These are phyloP conservation scores for Hypomecis atomaria DNA, from an alignment of 2,888 invertebrate species.

Conservation along the genomic window DNA sequence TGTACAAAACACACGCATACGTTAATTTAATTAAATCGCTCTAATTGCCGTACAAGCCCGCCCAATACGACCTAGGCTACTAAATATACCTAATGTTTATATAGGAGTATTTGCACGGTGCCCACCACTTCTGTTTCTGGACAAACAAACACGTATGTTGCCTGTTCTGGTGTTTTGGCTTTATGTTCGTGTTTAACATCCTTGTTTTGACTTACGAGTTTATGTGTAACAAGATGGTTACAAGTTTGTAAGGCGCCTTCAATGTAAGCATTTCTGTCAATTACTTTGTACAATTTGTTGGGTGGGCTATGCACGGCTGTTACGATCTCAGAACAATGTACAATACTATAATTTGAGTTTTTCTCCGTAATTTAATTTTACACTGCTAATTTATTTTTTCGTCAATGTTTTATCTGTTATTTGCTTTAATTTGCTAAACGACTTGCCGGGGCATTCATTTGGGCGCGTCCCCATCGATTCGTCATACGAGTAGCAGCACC, in stretches of 20 bases:
- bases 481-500: constrained; percentile 51
- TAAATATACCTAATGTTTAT: constrained; percentile 51
- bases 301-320: too few species aligned
- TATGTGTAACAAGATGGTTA: background rate
- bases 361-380: background rate
- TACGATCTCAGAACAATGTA: too few species aligned
- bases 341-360: too few species aligned
- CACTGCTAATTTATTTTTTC: background rate
- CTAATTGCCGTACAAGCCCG: constrained; percentile 24
- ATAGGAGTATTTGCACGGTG: constrained; percentile 61
- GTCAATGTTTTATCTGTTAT: constrained; percentile 12
- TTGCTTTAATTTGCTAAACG: constrained; percentile 37
- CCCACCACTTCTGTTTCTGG: constrained; percentile 62
- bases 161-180: constrained; percentile 44
- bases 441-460: constrained; percentile 31
- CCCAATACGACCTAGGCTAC: constrained; percentile 49
- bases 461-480: constrained; percentile 52
- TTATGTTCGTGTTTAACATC: constrained; percentile 31
- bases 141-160: constrained; percentile 56
- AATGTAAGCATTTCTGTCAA: background rate
- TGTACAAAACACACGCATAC: constrained; percentile 51
- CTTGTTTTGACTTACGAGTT: background rate
- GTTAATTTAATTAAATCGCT: constrained; percentile 65
- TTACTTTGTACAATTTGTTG: background rate
- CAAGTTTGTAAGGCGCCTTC: background rate